Base-by-base conservation (phyloP, 2,888 invertebrate genomes). In the Alloplasta piceator region DNA sequence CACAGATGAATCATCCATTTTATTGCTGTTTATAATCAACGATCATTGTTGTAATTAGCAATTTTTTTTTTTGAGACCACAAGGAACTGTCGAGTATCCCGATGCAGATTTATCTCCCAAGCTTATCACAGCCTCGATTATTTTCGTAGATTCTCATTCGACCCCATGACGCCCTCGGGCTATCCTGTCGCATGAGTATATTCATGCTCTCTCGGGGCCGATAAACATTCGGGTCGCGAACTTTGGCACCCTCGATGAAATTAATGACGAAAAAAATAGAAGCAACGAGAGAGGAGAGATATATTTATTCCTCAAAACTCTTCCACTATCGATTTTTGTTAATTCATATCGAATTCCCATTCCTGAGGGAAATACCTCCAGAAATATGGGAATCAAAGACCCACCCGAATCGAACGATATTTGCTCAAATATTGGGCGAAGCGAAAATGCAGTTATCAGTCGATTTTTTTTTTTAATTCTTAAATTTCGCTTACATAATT, bases 171-270 rank as follows among this genome's bases (percentile, higher is more conserved):
- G 67, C 71, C 43, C 38, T 38, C 26, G 60, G n/a, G 48, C 50
- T 16, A 43, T 43, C 55, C 56, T 43, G 39, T 26, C 46, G 36
- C 58, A 10, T 58, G 71, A 61, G n/a, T 2, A 26, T 26, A 26
- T 26, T 26, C 61, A 48, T 48, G 1, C 36, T 6, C 38, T 14
- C 55, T 5, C 9, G 12, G 10, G 14, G 1, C 10, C 38, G 80
- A 80, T 80, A 80, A 73, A 73, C 10, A 76, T 73, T 64, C 67
- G 58, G 76, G 64, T 80, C 80, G 64, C 64, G 77, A 80, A 68
- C 77, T 80, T 80, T 80, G 77, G 68, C 56, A 73, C 48, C 41
- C 56, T 48, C 43, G 46, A 56, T 26, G 26, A 26, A 26, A n/a
- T n/a, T n/a, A n/a, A 3, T 26, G 56, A 52, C 56, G 46, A 48